These are phyloP conservation scores for Choristoneura rosaceana DNA, from an alignment of 2,888 invertebrate genomes.

Conservation along the genomic window DNA sequence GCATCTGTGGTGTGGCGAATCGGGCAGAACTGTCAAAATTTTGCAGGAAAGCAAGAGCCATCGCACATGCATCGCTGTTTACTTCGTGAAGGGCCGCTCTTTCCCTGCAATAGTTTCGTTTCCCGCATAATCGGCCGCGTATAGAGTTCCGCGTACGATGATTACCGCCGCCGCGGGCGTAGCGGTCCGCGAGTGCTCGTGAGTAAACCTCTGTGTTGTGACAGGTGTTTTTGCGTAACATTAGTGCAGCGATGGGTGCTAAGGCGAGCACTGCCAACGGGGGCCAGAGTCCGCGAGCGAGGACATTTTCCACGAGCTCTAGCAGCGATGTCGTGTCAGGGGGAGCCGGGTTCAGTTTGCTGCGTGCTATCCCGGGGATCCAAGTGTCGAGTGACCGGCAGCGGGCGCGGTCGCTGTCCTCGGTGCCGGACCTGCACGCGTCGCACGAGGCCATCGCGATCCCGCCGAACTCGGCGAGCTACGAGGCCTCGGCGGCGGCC, in stretches of 20 bases:
- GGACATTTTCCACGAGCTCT: conserved; percentile 91
- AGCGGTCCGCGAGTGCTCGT: conserved; percentile 76
- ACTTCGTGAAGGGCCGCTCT: conserved; percentile 69
- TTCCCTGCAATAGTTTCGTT: conserved; percentile 69
- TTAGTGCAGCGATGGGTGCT: conserved; percentile 90
- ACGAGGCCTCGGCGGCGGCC: conserved; percentile 87
- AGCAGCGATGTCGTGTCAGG: conserved; percentile 87
- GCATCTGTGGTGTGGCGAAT: conserved; percentile 35
- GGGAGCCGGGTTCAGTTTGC: conserved; percentile 87
- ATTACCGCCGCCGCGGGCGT: conserved; percentile 76
- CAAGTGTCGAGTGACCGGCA: conserved; percentile 92
- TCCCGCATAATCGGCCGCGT: conserved; percentile 55
- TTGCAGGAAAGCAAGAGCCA: conserved; percentile 69
- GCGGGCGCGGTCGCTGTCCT: conserved; percentile 92
- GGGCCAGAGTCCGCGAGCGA: conserved; percentile 90
- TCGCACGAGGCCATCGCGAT: conserved; percentile 87
- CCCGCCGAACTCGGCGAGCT: conserved; percentile 87
- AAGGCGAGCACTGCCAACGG: conserved; percentile 93
- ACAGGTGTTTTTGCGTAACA: conserved; percentile 80
- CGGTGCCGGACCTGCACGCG: conserved; percentile 90
- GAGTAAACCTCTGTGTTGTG: conserved; percentile 66
- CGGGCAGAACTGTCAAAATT: conserved; percentile 77
- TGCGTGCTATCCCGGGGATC: conserved; percentile 90
- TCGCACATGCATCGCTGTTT: conserved; percentile 81
- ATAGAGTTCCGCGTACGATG: conserved; percentile 77